A percentile compares a stretch with the other conserved stretches of the same genome.
phyloP scores from a whole-genome alignment of 2,888 invertebrate genomes.

The Andrena fulva region DNA sequence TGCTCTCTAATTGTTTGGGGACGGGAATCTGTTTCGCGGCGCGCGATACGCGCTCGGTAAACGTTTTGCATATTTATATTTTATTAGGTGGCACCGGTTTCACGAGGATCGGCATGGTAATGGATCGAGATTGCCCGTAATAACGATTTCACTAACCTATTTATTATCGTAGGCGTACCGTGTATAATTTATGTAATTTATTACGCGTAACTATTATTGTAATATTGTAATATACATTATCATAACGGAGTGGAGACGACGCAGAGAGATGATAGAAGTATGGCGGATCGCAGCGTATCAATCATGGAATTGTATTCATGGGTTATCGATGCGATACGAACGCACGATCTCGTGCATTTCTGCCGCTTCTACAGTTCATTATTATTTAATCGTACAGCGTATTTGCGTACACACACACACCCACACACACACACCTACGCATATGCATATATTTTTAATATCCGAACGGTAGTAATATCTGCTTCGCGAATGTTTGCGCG shows the following conservation, averaged over 20 bases:
- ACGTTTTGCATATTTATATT: slow-evolving; percentile 39
- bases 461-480: slow-evolving; percentile 16
- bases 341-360: slow-evolving; percentile 10
- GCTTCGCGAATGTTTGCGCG: slow-evolving; percentile 26
- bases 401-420: background rate
- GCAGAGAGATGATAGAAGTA: slow-evolving; percentile 9
- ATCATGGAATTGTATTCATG: slow-evolving; percentile 17
- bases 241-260: slow-evolving; percentile 11
- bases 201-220: slow-evolving; percentile 49
- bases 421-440: background rate
- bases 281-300: slow-evolving; percentile 20
- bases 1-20: background rate
- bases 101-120: slow-evolving; percentile 2
- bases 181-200: slow-evolving; percentile 52
- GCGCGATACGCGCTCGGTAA: background rate
- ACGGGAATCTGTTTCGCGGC: background rate
- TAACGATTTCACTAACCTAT: slow-evolving; percentile 34
- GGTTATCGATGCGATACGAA: slow-evolving; percentile 34
- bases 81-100: slow-evolving; percentile 20
- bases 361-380: slow-evolving; percentile 22
- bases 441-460: slow-evolving; percentile 47
- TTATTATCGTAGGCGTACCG: slow-evolving; percentile 45
- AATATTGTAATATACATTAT: slow-evolving; percentile 50
- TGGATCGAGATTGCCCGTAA: slow-evolving; percentile 1
- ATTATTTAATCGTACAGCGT: slow-evolving; percentile 29